Conservation (phyloP, 2,888 invertebrate species). For the Anarsia innoxiella region DNA sequence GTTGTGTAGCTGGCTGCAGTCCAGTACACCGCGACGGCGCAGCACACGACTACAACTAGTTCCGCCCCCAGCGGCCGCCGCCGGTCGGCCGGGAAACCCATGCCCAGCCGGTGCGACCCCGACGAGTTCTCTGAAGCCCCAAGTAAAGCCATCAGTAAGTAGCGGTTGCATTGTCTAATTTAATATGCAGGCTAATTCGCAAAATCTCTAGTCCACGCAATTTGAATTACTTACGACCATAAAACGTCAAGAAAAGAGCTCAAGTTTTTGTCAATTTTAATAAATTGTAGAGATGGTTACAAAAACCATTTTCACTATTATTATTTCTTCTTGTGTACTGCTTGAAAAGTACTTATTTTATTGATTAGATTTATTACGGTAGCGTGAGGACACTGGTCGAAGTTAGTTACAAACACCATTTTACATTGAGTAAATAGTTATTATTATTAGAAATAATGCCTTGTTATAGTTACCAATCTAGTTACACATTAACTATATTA, state of each 20-base stretch:
- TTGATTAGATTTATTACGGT: too few relatives aligned
- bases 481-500: too few relatives aligned
- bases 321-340: too few relatives aligned
- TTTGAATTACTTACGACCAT: too few relatives aligned
- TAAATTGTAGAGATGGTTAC: too few relatives aligned
- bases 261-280: background rate
- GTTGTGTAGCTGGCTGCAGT: constrained; percentile 40
- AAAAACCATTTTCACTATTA: too few relatives aligned
- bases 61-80: constrained; percentile 69
- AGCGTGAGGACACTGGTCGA: too few relatives aligned
- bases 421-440: too few relatives aligned
- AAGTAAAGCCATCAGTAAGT: constrained; percentile 46
- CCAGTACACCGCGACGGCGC: constrained; percentile 58
- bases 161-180: background rate
- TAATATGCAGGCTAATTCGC: background rate
- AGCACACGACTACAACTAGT: constrained; percentile 69
- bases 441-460: too few relatives aligned
- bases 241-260: background rate
- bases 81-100: constrained; percentile 49
- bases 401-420: too few relatives aligned
- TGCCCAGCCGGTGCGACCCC: constrained; percentile 54
- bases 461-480: too few relatives aligned
- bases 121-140: constrained; percentile 63
- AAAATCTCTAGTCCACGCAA: background rate
- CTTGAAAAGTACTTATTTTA: too few relatives aligned